A percentile compares a stretch with the other conserved stretches of the same genome.
Evolutionary conservation across 2,797 vertebrate species (phyloP).

Genomic region (Galagoides demidoff): DNA sequence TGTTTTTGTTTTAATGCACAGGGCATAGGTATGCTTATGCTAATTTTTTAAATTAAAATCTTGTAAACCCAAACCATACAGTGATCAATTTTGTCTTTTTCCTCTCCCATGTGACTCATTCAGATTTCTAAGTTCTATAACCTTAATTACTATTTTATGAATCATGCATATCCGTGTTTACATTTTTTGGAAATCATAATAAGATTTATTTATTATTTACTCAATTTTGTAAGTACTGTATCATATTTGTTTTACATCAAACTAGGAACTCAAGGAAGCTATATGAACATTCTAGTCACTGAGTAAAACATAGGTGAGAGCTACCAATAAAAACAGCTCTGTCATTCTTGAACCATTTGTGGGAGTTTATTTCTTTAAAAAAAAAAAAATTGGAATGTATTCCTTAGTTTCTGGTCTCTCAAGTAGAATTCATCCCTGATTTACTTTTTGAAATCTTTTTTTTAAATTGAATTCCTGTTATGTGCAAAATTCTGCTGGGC

Average conservation of each 20-base stretch:
- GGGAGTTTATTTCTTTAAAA: not conserved
- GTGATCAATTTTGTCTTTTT: slow-evolving; percentile 21
- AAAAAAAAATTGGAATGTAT: not conserved
- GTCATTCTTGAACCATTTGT: not conserved
- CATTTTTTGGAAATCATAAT: slow-evolving; percentile 22
- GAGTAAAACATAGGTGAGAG: not conserved
- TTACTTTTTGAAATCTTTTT: not conserved
- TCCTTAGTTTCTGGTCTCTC: slow-evolving; percentile 30
- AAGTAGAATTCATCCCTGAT: not conserved
- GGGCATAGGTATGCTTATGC: not conserved
- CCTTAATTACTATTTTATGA: slow-evolving; percentile 53
- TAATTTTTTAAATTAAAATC: slow-evolving; percentile 51
- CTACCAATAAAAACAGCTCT: not conserved
- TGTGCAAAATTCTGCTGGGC: not conserved
- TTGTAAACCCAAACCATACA: slow-evolving; percentile 32
- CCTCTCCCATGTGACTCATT: not conserved
- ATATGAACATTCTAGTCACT: slow-evolving; percentile 22
- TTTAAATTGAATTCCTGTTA: not conserved
- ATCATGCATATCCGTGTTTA: slow-evolving; percentile 11
- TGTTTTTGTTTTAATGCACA: slow-evolving; percentile 45
- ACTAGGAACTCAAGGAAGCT: not conserved
- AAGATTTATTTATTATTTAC: slow-evolving; percentile 23
- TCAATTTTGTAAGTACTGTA: slow-evolving; percentile 27
- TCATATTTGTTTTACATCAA: slow-evolving; percentile 26
- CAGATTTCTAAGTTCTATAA: not conserved